Conservation (phyloP, 2,113 vertebrate species). For the Dicaeum eximium region DNA sequence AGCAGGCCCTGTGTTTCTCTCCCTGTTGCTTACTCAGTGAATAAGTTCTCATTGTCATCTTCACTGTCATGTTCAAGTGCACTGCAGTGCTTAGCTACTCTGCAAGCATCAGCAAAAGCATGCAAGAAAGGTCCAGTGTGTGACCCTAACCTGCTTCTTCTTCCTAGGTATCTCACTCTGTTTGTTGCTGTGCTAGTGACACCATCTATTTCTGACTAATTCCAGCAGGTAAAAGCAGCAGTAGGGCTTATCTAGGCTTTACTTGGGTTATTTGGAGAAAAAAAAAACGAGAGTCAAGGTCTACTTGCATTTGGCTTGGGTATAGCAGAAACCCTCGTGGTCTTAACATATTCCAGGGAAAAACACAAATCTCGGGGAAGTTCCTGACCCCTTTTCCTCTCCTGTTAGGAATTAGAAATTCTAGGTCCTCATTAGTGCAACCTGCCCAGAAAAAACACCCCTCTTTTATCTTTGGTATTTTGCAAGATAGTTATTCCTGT, state of each 20-base stretch:
- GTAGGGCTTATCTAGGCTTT: not conserved
- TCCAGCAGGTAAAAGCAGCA: not conserved
- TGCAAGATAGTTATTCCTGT: not conserved
- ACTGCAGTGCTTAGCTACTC: not conserved
- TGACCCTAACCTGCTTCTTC: not conserved
- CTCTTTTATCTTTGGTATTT: not conserved
- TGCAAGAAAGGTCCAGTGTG: not conserved
- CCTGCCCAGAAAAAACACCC: not conserved
- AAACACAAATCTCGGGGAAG: not conserved
- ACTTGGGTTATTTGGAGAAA: not conserved
- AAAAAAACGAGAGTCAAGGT: not conserved
- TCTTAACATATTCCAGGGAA: not conserved
- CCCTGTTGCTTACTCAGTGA: not conserved
- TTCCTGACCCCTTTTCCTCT: not conserved
- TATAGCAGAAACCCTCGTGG: not conserved
- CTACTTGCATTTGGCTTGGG: not conserved
- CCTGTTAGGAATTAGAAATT: not conserved
- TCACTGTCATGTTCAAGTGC: not conserved
- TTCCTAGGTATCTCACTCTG: accelerated
- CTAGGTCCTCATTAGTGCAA: not conserved
- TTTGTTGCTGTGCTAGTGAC: not conserved
- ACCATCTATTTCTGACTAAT: not conserved
- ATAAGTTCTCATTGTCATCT: not conserved
- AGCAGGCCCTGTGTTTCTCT: not conserved
- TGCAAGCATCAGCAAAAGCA: not conserved